Base-by-base conservation (phyloP, 2,888 invertebrate species). In the Cheiracanthium punctorium region DNA sequence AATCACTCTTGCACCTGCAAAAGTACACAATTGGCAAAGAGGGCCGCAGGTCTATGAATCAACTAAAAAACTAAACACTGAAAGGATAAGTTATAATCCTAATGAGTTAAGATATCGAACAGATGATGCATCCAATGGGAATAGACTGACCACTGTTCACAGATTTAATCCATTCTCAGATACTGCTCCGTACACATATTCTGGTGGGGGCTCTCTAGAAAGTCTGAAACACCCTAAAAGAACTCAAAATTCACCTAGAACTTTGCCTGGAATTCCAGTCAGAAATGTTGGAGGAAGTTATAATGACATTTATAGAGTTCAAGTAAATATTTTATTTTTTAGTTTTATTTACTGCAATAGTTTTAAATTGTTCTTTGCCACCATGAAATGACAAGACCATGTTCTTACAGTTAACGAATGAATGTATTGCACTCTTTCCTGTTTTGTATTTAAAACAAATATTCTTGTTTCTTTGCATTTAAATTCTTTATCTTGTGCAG, bases 101-200 rank as follows among this genome's bases (percentile, higher is more conserved):
- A 72, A 84, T 24, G 30, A 67, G 14, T 29, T 84, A 29, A 48
- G 33, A 10, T 77, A 58, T 29, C 72, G 72, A 43, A 65, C 74
- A 24, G 85, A 85, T n/a, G 85, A 85, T 80, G 75, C 85, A 1
- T 85, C 85, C 0, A 85, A 85, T 75, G 85, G 85, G 2, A 85
- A 85, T 64, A 29, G 41, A 4, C 28, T 30, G 29, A 24, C 30
- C 20, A 28, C 41, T 14, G 70, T 70, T 30, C 67, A 37, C 33
- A 24, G 64, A 17, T 14, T 29, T n/a, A 64, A 37, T 20, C 12
- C 64, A 14, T 52, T 79, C n/a, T 77, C 71, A 33, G 41, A n/a
- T 7, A 28, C 48, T 30, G 24, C 80, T 70, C 85, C 80, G 17
- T 74, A 73, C 70, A 70, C 41, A 14, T 77, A 77, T 32, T 84